Conservation (phyloP, 2,113 vertebrate genomes). For the Puntigrus tetrazona region DNA sequence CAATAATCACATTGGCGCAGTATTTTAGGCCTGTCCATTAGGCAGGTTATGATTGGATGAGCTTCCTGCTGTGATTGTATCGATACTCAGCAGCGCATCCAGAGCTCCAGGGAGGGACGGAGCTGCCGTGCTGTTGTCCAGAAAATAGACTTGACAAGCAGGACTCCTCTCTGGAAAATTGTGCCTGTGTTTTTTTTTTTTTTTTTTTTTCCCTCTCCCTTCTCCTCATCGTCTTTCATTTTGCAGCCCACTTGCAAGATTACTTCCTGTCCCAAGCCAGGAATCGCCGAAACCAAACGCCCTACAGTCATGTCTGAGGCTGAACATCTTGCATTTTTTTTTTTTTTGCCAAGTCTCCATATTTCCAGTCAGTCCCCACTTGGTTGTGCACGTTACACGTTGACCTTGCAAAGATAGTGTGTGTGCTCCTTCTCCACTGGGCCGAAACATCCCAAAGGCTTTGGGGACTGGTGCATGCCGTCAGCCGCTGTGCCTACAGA, state of each 20-base stretch:
- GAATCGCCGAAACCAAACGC: constrained; percentile 6
- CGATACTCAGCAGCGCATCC: constrained; percentile 22
- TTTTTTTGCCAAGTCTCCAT: constrained; percentile 26
- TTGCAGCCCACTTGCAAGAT: constrained; percentile 3
- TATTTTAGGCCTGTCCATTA: constrained; percentile 27
- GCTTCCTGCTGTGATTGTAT: constrained; percentile 32
- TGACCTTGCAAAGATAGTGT: constrained; percentile 49
- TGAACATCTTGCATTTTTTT: constrained; percentile 4
- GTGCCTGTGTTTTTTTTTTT: not conserved
- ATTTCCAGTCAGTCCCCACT: constrained; percentile 29
- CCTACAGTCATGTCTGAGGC: constrained; percentile 20
- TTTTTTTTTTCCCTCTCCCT: no score
- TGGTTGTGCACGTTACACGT: constrained; percentile 20
- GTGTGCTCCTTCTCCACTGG: not conserved
- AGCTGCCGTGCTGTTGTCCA: constrained; percentile 7
- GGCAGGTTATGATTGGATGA: constrained; percentile 35
- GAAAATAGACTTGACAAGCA: constrained; percentile 29
- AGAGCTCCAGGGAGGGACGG: not conserved
- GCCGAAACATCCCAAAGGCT: not conserved
- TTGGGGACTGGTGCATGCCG: constrained; percentile 16
- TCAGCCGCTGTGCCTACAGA: constrained; percentile 25
- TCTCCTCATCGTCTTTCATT: not conserved
- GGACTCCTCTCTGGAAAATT: not conserved
- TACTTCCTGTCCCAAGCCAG: constrained; percentile 17
- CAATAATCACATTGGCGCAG: constrained; percentile 22